Base-by-base conservation (phyloP, 2,113 vertebrate species). In the Rhabdornis inornatus region DNA sequence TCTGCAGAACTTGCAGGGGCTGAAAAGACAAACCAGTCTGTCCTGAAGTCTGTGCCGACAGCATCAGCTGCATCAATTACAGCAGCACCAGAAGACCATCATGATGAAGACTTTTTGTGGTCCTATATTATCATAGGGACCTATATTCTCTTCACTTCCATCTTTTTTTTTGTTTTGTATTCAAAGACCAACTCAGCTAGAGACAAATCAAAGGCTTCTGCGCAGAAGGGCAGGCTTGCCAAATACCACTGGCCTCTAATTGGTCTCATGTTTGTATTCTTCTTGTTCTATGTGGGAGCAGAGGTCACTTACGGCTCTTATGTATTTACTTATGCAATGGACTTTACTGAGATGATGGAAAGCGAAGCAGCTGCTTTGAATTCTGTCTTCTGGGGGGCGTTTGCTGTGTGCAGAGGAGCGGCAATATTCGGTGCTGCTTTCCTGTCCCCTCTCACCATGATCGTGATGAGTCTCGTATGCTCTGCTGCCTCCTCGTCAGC, bases 241-340 rank as follows among this genome's bases (percentile, higher is more conserved):
- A 98, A 96, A 78, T 97, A 99, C 45, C 99, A 99, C 96, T 80
- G 45, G 0, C 94, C 92, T 28, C 98, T 99, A 2, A 87, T 99
- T 9, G 45, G 88, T 28, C 98, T 99, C 70, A 98, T 99, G 21
- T 99, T 98, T 14, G 0, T 98, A 10, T 99, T 99, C 96, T 99
- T 99, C 97, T 98, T 99, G 11, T 99, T 97, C 64, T 99, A 99
- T 0, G 99, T 99, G 6, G 99, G 99, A 8, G 98, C 99, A 0
- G 99, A 99, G 97, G 98, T 99, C 9, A 98, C 99, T 0, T 99
- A 99, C 0, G 99, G 99, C 87, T 99, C 99, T 35, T 99, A 99
- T 5, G 92, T 99, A 42, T 99, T 98, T 63, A 99, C 98, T 19
- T 99, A 98, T 0, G 98, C 98, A 4, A 97, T 97, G 69, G 97